phyloP scores from a whole-genome alignment of 2,888 invertebrate genomes.

The Holacanthella duospinosa region DNA sequence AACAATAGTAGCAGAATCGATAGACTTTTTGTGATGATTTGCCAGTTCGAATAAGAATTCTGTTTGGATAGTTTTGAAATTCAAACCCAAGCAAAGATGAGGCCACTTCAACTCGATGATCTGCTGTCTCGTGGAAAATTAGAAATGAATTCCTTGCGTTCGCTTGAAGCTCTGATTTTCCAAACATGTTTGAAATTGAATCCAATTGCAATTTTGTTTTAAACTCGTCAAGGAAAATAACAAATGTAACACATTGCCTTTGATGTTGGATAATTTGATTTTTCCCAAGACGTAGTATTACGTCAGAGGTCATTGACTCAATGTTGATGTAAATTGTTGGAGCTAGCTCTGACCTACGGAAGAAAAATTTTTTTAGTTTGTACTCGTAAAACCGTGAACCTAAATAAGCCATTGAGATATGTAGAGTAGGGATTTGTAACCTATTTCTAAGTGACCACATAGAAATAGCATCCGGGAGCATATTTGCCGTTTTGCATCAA shows the following conservation, averaged over 20 bases:
- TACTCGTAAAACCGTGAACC: too few relatives aligned
- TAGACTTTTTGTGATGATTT: not conserved
- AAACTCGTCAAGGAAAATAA: slow-evolving; percentile 11
- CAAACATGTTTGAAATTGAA: slow-evolving; percentile 5
- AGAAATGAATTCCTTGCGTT: slow-evolving; percentile 14
- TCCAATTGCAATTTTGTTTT: not conserved
- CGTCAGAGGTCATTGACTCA: too few relatives aligned
- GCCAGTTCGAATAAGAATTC: slow-evolving; percentile 15
- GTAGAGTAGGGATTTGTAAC: too few relatives aligned
- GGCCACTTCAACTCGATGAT: too few relatives aligned
- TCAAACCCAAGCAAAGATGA: slow-evolving; percentile 8
- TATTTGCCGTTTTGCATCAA: too few relatives aligned
- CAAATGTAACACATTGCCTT: slow-evolving; percentile 23
- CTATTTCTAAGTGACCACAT: too few relatives aligned
- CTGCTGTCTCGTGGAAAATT: slow-evolving; percentile 4
- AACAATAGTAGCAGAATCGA: slow-evolving; percentile 29
- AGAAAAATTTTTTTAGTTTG: too few relatives aligned
- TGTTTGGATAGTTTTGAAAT: slow-evolving; percentile 24
- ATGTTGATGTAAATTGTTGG: too few relatives aligned
- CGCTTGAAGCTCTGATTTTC: slow-evolving; percentile 9
- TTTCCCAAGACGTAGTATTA: too few relatives aligned
- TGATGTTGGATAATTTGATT: slow-evolving; percentile 14
- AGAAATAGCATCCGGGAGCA: too few relatives aligned
- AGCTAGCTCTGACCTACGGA: too few relatives aligned
- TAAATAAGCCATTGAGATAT: too few relatives aligned